Percentiles rank a stretch among this genome's conserved stretches.
Evolutionary conservation across 1,140 invertebrate species (phyloP).

Genomic region (Vanessa atalanta): DNA sequence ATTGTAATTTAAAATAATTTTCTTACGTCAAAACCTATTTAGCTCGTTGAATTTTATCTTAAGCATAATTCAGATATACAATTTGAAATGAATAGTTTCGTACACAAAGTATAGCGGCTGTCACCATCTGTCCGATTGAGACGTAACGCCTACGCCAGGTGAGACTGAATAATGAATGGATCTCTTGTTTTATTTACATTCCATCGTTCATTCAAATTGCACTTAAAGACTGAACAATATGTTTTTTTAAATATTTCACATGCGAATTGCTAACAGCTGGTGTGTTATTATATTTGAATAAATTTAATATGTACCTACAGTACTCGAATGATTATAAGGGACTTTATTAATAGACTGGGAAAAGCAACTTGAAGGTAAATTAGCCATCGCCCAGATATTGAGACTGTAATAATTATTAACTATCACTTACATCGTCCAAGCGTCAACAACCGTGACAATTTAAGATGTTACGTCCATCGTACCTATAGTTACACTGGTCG

Average conservation of each 20-base stretch:
- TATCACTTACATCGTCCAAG: too few relatives aligned
- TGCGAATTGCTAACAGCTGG: conserved; percentile 4
- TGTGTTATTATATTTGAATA: background rate
- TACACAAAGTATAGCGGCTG: background rate
- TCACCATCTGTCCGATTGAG: conserved; percentile 6
- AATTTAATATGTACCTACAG: background rate
- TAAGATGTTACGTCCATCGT: too few relatives aligned
- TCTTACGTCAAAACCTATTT: too few relatives aligned
- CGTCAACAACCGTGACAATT: too few relatives aligned
- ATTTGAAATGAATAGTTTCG: background rate
- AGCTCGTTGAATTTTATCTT: too few relatives aligned
- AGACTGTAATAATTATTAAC: too few relatives aligned
- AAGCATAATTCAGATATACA: background rate
- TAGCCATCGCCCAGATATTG: too few relatives aligned
- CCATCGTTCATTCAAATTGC: conserved; percentile 9
- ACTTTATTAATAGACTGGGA: too few relatives aligned
- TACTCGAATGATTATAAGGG: too few relatives aligned
- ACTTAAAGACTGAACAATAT: conserved; percentile 1
- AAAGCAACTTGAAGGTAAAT: too few relatives aligned
- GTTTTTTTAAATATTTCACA: conserved; percentile 2
- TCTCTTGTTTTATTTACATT: conserved; percentile 16
- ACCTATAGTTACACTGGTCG: too few relatives aligned
- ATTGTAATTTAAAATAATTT: too few relatives aligned
- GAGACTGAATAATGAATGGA: conserved; percentile 5
- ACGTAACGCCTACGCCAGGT: conserved; percentile 8